These are phyloP conservation scores for Trididemnum clinides DNA, from an alignment of 23 tunicate genomes.

Conservation along the genomic window DNA sequence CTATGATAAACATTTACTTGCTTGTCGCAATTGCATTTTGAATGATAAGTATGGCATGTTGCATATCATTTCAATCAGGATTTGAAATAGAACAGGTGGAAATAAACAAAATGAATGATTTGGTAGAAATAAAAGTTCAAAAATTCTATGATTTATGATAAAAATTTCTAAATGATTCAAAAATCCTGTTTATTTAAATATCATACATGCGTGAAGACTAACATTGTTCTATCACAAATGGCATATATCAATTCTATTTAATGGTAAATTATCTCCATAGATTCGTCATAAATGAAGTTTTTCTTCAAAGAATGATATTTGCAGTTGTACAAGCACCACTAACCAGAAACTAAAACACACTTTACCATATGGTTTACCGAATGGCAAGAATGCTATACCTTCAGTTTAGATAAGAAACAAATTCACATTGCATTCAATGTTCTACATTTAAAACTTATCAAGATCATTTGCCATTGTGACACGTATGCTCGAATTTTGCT, in stretches of 20 bases:
- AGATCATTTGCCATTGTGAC: conserved; percentile 5
- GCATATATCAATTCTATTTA: background rate
- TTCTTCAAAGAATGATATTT: background rate
- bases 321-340: background rate
- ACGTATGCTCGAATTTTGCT: conserved; percentile 5
- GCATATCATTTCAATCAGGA: conserved; percentile 18
- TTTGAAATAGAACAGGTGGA: background rate
- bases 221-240: too few species aligned
- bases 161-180: too few species aligned
- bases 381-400: background rate
- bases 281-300: background rate
- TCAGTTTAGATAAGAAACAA: background rate
- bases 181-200: too few species aligned
- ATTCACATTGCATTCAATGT: background rate
- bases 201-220: too few species aligned
- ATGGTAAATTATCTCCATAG: background rate
- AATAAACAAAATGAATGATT: background rate
- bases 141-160: background rate
- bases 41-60: conserved; percentile 4
- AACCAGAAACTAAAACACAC: background rate
- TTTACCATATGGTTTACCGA: background rate
- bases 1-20: background rate
- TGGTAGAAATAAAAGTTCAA: background rate
- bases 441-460: background rate
- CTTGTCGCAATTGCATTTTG: background rate